Conservation (phyloP, 1,140 invertebrate species). For the Ruditapes philippinarum region DNA sequence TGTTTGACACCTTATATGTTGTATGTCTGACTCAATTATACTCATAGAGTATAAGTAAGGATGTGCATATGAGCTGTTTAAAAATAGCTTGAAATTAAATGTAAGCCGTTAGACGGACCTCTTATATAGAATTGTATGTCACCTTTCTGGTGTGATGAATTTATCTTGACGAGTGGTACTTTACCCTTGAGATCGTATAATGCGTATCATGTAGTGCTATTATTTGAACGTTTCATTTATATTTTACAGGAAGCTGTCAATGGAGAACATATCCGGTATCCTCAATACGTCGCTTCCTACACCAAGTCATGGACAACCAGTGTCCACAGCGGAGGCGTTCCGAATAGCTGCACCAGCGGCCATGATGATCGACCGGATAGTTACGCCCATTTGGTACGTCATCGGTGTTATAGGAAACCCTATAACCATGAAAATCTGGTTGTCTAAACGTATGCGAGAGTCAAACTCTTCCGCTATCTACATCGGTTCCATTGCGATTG, state of each 20-base stretch:
- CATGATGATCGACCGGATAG: conserved; percentile 74
- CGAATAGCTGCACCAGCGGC: conserved; percentile 70
- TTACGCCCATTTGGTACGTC: conserved; percentile 83
- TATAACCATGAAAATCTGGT: conserved; percentile 83
- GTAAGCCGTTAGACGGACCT: too few relatives aligned
- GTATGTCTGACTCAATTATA: too few relatives aligned
- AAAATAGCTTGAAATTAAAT: too few relatives aligned
- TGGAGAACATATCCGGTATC: conserved; percentile 61
- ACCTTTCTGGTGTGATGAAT: too few relatives aligned
- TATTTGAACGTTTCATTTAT: background rate
- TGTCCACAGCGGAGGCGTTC: conserved; percentile 50
- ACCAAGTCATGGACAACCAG: background rate
- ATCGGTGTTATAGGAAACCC: conserved; percentile 84
- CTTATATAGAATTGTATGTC: too few relatives aligned
- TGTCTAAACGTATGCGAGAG: conserved; percentile 79
- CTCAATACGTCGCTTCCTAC: conserved; percentile 36
- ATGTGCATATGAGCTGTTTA: too few relatives aligned
- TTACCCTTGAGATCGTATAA: too few relatives aligned
- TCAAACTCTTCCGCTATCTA: conserved; percentile 85
- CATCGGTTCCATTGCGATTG: conserved; percentile 83
- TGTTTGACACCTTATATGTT: too few relatives aligned
- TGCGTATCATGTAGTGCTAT: too few relatives aligned
- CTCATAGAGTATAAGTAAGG: too few relatives aligned
- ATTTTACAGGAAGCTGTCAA: conserved; percentile 55
- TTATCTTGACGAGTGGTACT: too few relatives aligned